Evolutionary conservation across 1,140 invertebrate species (phyloP).

Genomic region (Hyles vespertilio): DNA sequence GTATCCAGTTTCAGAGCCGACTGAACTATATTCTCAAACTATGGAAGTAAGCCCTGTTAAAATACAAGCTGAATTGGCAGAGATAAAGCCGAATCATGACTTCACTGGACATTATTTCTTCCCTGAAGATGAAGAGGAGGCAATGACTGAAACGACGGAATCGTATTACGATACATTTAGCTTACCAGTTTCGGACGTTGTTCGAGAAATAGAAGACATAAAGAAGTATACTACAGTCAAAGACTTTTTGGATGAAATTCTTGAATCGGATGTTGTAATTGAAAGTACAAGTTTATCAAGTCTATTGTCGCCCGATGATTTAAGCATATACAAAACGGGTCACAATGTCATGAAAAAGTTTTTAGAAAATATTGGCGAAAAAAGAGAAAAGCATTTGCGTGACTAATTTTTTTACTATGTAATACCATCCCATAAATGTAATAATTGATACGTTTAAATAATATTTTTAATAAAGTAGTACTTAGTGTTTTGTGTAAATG

Average conservation of each 20-base stretch:
- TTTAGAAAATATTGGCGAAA: slow-evolving; percentile 26
- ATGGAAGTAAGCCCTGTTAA: slow-evolving; percentile 38
- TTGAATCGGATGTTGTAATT: slow-evolving; percentile 46
- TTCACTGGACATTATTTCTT: slow-evolving; percentile 67
- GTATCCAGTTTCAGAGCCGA: slow-evolving; percentile 22
- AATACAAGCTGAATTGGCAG: slow-evolving; percentile 54
- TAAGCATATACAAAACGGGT: slow-evolving; percentile 28
- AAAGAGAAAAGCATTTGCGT: not conserved
- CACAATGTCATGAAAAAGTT: slow-evolving; percentile 27
- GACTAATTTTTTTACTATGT: not conserved
- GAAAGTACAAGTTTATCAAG: slow-evolving; percentile 31
- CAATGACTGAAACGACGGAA: slow-evolving; percentile 36
- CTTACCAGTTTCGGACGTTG: slow-evolving; percentile 42
- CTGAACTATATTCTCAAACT: slow-evolving; percentile 20
- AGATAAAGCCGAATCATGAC: slow-evolving; percentile 43
- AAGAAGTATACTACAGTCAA: slow-evolving; percentile 45
- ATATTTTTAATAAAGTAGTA: too few relatives aligned
- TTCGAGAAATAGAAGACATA: slow-evolving; percentile 54
- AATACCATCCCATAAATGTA: too few relatives aligned
- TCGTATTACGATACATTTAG: slow-evolving; percentile 44
- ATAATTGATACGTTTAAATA: too few relatives aligned
- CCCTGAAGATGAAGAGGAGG: slow-evolving; percentile 45
- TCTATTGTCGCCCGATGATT: slow-evolving; percentile 24
- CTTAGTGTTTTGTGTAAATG: too few relatives aligned
- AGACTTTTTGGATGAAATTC: slow-evolving; percentile 62